Percentiles rank a stretch among this genome's conserved stretches.
phyloP scores from a whole-genome alignment of 2,797 vertebrate genomes.

The Prunella strophiata region DNA sequence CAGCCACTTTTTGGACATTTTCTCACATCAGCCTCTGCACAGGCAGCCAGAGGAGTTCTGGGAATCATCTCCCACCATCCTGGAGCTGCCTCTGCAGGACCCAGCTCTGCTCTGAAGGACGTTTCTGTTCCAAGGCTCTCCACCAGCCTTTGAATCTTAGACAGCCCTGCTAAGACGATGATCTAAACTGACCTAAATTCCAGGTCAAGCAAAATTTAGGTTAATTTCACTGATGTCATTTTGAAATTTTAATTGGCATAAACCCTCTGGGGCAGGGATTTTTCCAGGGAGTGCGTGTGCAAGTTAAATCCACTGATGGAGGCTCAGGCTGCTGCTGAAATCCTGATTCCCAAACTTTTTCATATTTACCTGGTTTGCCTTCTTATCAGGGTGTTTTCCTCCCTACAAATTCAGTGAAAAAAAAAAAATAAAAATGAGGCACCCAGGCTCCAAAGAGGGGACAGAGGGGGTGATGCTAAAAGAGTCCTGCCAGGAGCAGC shows the following conservation, averaged over 20 bases:
- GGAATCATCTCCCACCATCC: not conserved
- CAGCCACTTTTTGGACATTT: not conserved
- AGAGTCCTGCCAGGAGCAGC: constrained; percentile 17
- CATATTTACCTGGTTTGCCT: not conserved
- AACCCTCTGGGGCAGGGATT: constrained; percentile 33
- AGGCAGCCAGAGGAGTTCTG: not conserved
- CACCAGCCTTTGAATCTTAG: not conserved
- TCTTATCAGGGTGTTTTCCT: not conserved
- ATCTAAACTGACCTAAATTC: constrained; percentile 66
- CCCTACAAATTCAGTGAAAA: not conserved
- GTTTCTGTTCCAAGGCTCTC: not conserved
- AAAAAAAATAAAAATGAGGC: not conserved
- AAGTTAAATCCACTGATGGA: constrained; percentile 14
- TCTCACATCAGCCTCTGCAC: accelerated
- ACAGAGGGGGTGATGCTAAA: not conserved
- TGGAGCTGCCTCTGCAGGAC: not conserved
- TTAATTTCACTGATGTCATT: constrained; percentile 65
- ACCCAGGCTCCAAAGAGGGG: not conserved
- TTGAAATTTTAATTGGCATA: constrained; percentile 57
- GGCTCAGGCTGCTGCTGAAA: not conserved
- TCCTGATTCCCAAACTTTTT: not conserved
- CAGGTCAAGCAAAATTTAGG: constrained; percentile 63
- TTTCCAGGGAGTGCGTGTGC: constrained; percentile 56
- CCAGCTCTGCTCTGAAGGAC: not conserved
- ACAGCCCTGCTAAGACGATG: constrained; percentile 10